These are phyloP conservation scores for Theocolax elegans DNA, from an alignment of 1,140 invertebrate species.

Conservation along the genomic window DNA sequence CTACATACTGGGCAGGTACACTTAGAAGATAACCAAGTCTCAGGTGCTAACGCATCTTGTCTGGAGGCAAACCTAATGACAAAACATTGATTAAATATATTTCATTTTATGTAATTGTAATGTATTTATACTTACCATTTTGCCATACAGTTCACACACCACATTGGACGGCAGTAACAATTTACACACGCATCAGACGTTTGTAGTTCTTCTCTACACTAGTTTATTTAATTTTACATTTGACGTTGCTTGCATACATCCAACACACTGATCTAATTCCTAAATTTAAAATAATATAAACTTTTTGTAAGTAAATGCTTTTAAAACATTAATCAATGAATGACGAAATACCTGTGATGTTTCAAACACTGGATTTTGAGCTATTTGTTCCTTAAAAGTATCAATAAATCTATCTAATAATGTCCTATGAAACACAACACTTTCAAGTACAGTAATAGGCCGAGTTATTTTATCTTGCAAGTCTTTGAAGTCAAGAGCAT, in stretches of 20 bases:
- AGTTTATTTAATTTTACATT: conserved; percentile 85
- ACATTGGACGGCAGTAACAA: conserved; percentile 86
- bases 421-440: conserved; percentile 83
- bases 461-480: conserved; percentile 80
- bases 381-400: conserved; percentile 82
- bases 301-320: no score
- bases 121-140: conserved; percentile 75
- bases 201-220: conserved; percentile 68
- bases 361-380: conserved; percentile 77
- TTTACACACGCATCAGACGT: conserved; percentile 67
- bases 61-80: conserved; percentile 79
- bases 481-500: conserved; percentile 82
- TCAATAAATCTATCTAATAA: conserved; percentile 86
- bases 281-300: no score
- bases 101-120: not conserved
- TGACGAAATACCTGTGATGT: conserved; percentile 71
- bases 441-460: conserved; percentile 79
- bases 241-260: conserved; percentile 83
- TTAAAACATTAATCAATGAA: not conserved
- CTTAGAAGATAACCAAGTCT: conserved; percentile 85
- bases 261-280: conserved; percentile 86
- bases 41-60: conserved; percentile 78
- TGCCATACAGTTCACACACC: conserved; percentile 88
- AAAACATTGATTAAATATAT: conserved; percentile 1
- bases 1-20: conserved; percentile 91